Evolutionary conservation across 2,888 invertebrate species (phyloP), one percentile per base, ranked within the genome.

Genomic region (Xanthorhoe designata): DNA sequence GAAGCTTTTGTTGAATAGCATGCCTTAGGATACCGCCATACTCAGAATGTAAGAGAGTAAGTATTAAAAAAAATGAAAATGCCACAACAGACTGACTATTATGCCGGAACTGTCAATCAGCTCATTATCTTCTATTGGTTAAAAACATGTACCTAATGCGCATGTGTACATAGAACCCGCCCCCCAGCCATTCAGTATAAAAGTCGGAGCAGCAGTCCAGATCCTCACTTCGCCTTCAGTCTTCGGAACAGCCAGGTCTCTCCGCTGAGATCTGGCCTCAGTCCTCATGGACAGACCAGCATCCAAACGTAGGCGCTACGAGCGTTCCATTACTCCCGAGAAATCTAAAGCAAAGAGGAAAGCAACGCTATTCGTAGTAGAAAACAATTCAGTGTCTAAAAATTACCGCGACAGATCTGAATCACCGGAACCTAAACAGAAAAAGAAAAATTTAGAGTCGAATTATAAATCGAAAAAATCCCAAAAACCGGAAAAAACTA

Each of bases 91-190:
- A 18, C 13, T 13, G 9, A 1, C 15, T 9, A 1, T 10, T 4
- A 3, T 38, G 13, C 54, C 17, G 18, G 38, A 18, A 54, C 54
- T 38, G 17, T 17, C 10, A 35, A 17, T 15, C 54, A 18, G 19
- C 38, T 19, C n/a, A n/a, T n/a, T n/a, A 13, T 38, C 10, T 38
- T 18, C 54, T 17, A 54, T 54, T 54, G 54, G 38, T 19, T 4
- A 15, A 54, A 54, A 38, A 10, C 17, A 35, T 54, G 38, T 38
- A 35, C 38, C 35, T 38, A 19, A 18, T 54, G 54, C 54, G 54
- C 54, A 54, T 54, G 54, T 54, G 38, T 54, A 19, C 1, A 47
- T 47, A 47, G 17, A 47, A 47, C 47, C 15, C 47, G 47, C 38
- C 38, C 9, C 5, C 6, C 9, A 4, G 35, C 54, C 10, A 9